Base-by-base conservation (phyloP, 2,113 vertebrate species). In the Gymnorhina tibicen region DNA sequence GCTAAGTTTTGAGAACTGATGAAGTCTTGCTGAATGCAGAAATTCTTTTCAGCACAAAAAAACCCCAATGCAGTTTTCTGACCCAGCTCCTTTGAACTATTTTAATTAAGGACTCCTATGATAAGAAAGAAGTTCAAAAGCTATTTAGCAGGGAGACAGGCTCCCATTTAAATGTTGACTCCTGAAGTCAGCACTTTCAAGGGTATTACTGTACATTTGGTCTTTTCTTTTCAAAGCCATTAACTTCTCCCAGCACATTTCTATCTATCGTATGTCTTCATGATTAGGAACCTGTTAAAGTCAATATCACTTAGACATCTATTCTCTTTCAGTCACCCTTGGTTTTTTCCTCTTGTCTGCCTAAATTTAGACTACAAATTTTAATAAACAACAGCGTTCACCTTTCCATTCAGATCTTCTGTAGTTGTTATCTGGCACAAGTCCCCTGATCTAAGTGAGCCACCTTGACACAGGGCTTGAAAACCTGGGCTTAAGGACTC, bases 41-140 rank as follows among this genome's bases (percentile, higher is more conserved):
- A 93, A 81, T 83, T 93, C 93, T 80, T 93, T 91, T 92, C 39
- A 93, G 79, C 37, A 62, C 73, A 89, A 68, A 87, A 85, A 77
- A 85, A 30, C 0, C 20, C 79, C 39, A 89, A 44, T 47, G 85
- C 84, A 87, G 67, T 89, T 96, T 95, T 93, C 96, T 97, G 88
- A 94, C 85, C 90, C 76, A 87, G 28, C 75, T 92, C 79, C 80
- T 93, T 87, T 73, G 94, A 96, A 97, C 94, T 89, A 93, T 87
- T 97, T 97, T 97, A 98, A 97, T 97, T 97, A 97, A 96, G 85
- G 93, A 80, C 77, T 89, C 89, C 58, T 94, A 93, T 89, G 92
- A 97, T 96, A 96, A 97, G 73, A 75, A 94, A 93, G 91, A 88
- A 83, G 59, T 77, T 87, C 10, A 88, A 95, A 92, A 62, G 69